These are phyloP conservation scores for Calephelis perditalis DNA, from an alignment of 2,888 invertebrate genomes.

Conservation along the genomic window DNA sequence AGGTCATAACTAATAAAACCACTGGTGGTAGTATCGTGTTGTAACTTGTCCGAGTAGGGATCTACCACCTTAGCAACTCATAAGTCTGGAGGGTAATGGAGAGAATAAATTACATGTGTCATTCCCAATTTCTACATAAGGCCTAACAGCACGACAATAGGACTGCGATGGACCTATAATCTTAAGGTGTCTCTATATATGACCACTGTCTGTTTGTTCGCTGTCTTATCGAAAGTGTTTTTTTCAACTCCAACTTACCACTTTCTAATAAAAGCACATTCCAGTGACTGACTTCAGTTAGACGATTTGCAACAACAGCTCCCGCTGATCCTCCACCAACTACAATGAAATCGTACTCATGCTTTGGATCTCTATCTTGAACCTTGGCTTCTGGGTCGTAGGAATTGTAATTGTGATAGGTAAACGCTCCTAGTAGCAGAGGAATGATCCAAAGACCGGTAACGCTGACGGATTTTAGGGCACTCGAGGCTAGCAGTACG, in stretches of 20 bases:
- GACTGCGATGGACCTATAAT: no score
- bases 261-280: constrained; percentile 89
- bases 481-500: constrained; percentile 86
- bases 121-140: no score
- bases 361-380: constrained; percentile 81
- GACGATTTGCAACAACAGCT: constrained; percentile 89
- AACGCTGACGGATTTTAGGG: constrained; percentile 86
- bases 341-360: constrained; percentile 91
- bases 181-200: no score
- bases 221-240: no score
- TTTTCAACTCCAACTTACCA: constrained; percentile 41
- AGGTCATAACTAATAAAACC: no score
- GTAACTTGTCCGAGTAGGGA: no score
- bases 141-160: no score
- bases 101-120: no score
- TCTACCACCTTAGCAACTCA: no score
- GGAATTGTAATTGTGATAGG: constrained; percentile 88
- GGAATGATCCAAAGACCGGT: constrained; percentile 92
- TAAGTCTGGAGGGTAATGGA: no score
- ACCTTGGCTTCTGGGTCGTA: constrained; percentile 89
- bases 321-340: constrained; percentile 94
- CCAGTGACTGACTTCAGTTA: constrained; percentile 88
- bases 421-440: constrained; percentile 87
- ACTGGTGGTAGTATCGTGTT: no score
- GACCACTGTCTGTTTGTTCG: no score